Percentiles rank a stretch among this genome's conserved stretches.
Conservation (phyloP, 2,113 vertebrate genomes). For the Dissostichus mawsoni region DNA sequence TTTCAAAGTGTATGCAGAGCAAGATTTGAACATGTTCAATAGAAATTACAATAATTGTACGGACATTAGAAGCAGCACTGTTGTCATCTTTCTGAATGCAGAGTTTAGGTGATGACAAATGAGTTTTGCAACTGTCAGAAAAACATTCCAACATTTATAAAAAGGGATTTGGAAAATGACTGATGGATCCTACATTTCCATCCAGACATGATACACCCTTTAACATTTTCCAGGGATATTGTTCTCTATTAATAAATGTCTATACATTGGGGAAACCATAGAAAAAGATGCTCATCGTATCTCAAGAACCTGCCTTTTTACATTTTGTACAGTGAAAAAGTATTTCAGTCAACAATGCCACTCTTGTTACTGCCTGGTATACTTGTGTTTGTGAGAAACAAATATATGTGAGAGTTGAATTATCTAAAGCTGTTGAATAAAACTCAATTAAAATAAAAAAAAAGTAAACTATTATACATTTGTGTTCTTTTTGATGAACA, state of each 20-base stretch:
- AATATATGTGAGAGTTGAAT: neutral
- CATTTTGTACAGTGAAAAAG: neutral
- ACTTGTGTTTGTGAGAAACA: neutral
- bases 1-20: too few species aligned
- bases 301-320: neutral
- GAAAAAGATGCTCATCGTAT: neutral
- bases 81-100: too few species aligned
- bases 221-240: neutral
- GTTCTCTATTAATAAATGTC: neutral
- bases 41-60: too few species aligned
- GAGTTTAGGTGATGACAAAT: too few species aligned
- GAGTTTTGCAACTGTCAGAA: too few species aligned
- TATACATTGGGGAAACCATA: neutral
- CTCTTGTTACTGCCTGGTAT: neutral
- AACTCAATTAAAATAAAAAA: neutral
- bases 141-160: too few species aligned
- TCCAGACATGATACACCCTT: too few species aligned
- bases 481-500: too few species aligned
- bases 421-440: neutral
- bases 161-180: too few species aligned
- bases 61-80: too few species aligned
- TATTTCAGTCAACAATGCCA: neutral
- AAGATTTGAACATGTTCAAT: too few species aligned
- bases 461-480: neutral
- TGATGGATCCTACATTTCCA: too few species aligned